Conservation (phyloP, 64 coral and sea anemone species). For the Montipora cactus region DNA sequence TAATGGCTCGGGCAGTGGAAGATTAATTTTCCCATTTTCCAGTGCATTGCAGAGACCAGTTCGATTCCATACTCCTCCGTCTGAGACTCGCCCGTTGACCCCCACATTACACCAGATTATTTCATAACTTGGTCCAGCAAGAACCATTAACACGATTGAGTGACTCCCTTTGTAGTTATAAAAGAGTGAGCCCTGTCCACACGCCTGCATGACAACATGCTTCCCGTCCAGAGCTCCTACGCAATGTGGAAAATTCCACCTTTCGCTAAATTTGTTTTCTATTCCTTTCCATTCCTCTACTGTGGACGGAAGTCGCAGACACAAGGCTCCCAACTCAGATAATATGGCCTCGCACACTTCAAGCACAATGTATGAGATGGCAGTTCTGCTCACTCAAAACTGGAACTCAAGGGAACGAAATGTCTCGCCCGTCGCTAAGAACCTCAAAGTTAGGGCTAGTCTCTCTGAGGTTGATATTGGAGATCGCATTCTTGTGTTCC, state of each 20-base stretch:
- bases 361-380: constrained; percentile 1
- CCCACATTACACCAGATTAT: constrained; percentile 50
- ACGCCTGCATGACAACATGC: constrained; percentile 26
- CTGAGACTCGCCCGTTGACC: constrained; percentile 41
- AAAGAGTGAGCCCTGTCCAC: constrained; percentile 25
- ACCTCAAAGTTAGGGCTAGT: constrained; percentile 9
- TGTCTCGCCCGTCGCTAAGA: constrained; percentile 8
- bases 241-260: constrained; percentile 49
- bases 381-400: constrained; percentile 29
- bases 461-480: constrained; percentile 8
- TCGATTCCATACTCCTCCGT: constrained; percentile 58
- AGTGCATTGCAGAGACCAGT: constrained; percentile 17
- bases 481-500: constrained; percentile 21
- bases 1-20: constrained; percentile 28
- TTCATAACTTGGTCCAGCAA: constrained; percentile 51
- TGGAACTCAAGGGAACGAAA: constrained; percentile 28
- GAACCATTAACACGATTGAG: constrained; percentile 14
- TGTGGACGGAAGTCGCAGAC: constrained; percentile 39
- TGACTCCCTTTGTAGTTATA: constrained; percentile 62
- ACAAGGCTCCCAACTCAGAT: constrained; percentile 27
- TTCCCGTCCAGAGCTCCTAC: constrained; percentile 49
- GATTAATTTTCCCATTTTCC: constrained; percentile 7
- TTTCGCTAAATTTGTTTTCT: constrained; percentile 12
- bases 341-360: constrained; percentile 37
- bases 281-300: constrained; percentile 29